These are phyloP conservation scores for Amaurobius ferox DNA, from an alignment of 2,888 invertebrate genomes.

Conservation along the genomic window DNA sequence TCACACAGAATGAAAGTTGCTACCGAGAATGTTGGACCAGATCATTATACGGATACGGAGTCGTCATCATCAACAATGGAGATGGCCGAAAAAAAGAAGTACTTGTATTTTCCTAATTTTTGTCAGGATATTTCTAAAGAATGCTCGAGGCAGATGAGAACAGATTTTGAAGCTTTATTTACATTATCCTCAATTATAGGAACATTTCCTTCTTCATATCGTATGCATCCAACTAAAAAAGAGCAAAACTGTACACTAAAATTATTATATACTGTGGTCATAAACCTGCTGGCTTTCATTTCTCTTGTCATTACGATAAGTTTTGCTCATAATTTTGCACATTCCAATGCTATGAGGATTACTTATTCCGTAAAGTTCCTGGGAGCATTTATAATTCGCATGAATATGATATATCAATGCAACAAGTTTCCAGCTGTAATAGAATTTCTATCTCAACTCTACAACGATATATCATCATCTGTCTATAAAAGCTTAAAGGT, in stretches of 20 bases:
- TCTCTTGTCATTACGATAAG: constrained; percentile 16
- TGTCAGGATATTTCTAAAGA: constrained; percentile 21
- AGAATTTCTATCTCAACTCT: constrained; percentile 28
- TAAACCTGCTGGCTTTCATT: constrained; percentile 14
- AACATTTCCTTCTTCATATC: constrained; percentile 1
- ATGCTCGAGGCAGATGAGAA: constrained; percentile 25
- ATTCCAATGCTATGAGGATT: constrained; percentile 36
- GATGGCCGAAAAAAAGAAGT: not conserved
- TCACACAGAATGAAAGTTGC: no score
- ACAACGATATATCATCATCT: constrained; percentile 25
- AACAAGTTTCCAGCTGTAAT: constrained; percentile 36
- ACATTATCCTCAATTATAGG: constrained; percentile 29
- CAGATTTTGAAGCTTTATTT: constrained; percentile 46
- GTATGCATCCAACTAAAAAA: not conserved
- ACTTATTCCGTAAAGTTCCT: constrained; percentile 40
- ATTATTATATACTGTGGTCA: constrained; percentile 14
- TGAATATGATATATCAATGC: constrained; percentile 22
- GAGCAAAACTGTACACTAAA: not conserved
- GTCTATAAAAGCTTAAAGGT: constrained; percentile 42
- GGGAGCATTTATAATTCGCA: constrained; percentile 34
- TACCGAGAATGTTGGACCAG: no score
- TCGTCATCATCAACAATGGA: not conserved
- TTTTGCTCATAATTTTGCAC: constrained; percentile 45
- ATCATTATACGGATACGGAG: not conserved
- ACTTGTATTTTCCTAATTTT: not conserved